Evolutionary conservation across 2,113 vertebrate genomes (phyloP).

Genomic region (Clarias macrocephalus): DNA sequence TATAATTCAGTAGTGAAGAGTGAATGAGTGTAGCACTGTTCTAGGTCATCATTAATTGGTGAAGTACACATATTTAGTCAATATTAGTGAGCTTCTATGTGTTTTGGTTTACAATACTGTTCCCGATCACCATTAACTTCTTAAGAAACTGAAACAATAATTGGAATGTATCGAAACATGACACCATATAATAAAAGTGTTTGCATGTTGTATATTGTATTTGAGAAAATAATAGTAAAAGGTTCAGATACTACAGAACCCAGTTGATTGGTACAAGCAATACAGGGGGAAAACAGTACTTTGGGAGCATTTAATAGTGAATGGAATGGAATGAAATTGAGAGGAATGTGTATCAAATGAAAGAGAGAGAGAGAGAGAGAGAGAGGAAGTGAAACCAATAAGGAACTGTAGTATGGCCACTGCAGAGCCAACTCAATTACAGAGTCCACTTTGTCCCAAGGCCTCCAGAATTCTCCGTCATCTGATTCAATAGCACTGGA

Average conservation of each 20-base stretch:
- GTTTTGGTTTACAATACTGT: not conserved
- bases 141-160: not conserved
- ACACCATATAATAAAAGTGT: not conserved
- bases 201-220: not conserved
- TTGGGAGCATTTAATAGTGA: conserved; percentile 12
- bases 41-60: no score
- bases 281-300: not conserved
- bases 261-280: not conserved
- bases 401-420: conserved; percentile 40
- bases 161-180: not conserved
- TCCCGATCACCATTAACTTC: not conserved
- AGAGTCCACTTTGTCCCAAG: conserved; percentile 47
- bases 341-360: not conserved
- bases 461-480: conserved; percentile 46
- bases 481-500: conserved; percentile 53
- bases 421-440: conserved; percentile 53
- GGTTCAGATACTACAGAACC: not conserved
- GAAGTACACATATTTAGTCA: no score
- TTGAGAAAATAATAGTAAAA: not conserved
- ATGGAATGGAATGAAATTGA: conserved; percentile 1
- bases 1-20: no score
- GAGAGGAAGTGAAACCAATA: conserved; percentile 36
- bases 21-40: no score
- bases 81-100: no score
- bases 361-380: not conserved